A percentile compares a stretch with the other conserved stretches of the same genome.
phyloP scores from a whole-genome alignment of 2,888 invertebrate species.

The Hypercompe scribonia region DNA sequence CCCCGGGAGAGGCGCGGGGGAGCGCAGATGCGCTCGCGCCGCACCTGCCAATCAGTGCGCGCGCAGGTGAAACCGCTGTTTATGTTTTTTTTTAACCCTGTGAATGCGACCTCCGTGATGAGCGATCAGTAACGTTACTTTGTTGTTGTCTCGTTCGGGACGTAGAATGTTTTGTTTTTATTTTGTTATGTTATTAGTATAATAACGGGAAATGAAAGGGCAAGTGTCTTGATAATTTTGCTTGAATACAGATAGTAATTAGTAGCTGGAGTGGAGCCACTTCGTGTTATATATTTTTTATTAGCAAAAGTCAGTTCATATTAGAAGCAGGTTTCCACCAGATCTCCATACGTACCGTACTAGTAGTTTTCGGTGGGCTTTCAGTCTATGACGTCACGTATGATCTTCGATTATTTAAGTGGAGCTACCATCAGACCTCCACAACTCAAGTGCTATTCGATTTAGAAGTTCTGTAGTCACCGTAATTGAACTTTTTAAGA shows the following conservation, averaged over 20 bases:
- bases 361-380: too few relatives aligned
- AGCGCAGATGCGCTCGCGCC: slow-evolving; percentile 71
- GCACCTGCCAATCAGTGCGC: slow-evolving; percentile 84
- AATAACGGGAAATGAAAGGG: neutral
- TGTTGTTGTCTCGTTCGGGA: slow-evolving; percentile 40
- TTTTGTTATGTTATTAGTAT: neutral
- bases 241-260: neutral
- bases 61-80: slow-evolving; percentile 78
- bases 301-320: neutral
- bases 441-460: too few relatives aligned
- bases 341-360: too few relatives aligned
- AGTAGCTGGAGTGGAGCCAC: neutral
- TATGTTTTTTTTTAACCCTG: slow-evolving; percentile 73
- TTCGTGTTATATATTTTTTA: neutral
- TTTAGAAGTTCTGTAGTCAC: too few relatives aligned
- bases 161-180: slow-evolving; percentile 18
- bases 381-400: too few relatives aligned
- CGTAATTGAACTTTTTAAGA: too few relatives aligned
- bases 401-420: too few relatives aligned
- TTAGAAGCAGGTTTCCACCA: too few relatives aligned
- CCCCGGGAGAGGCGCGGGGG: slow-evolving; percentile 13
- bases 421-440: too few relatives aligned
- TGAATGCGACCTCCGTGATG: slow-evolving; percentile 49
- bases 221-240: neutral
- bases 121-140: slow-evolving; percentile 51